Percentiles rank a stretch among this genome's conserved stretches.
Conservation (phyloP, 2,113 vertebrate genomes). For the Sylvietta virens region DNA sequence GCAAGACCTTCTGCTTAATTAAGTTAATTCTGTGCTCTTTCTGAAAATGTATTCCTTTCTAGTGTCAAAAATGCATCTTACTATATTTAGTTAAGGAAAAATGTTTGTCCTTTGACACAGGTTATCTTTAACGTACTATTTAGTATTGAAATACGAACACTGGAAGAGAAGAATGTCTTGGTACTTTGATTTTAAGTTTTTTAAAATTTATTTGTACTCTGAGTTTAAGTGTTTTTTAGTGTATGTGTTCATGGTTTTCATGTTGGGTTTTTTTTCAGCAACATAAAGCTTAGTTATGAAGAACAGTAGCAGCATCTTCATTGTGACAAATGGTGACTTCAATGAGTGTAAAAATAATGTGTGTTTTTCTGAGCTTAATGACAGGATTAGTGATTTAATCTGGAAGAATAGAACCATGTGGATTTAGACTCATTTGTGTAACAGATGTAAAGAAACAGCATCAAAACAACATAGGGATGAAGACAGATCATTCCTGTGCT, state of each 20-base stretch:
- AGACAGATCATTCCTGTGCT: not conserved
- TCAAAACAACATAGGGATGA: not conserved
- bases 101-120: not conserved
- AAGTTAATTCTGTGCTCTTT: not conserved
- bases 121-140: not conserved
- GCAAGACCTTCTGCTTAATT: not conserved
- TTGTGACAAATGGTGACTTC: not conserved
- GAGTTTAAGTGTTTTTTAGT: not conserved
- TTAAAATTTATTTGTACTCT: not conserved
- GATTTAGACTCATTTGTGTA: slow-evolving; percentile 9
- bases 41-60: not conserved
- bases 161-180: not conserved
- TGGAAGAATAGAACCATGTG: not conserved
- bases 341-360: not conserved
- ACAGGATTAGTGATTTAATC: slow-evolving; percentile 33
- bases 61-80: not conserved
- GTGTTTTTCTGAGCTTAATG: slow-evolving; percentile 21
- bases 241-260: not conserved
- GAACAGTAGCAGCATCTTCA: not conserved
- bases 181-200: not conserved
- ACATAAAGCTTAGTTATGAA: not conserved
- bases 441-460: not conserved
- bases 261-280: accelerated
- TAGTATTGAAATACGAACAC: not conserved
- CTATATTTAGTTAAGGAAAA: not conserved